phyloP scores from a whole-genome alignment of 2,888 invertebrate genomes.

The Deilephila porcellus region DNA sequence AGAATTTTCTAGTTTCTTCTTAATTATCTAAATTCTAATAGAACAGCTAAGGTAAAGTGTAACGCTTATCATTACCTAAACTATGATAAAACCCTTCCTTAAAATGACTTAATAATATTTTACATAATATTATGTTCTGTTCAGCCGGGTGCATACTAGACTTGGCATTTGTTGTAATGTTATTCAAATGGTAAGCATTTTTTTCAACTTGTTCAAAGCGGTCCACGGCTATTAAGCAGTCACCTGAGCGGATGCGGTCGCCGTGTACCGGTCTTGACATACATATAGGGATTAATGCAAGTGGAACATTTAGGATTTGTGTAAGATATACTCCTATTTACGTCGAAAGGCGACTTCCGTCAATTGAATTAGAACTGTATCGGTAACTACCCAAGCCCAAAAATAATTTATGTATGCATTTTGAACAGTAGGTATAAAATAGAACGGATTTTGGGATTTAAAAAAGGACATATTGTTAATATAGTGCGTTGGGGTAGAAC shows the following conservation, averaged over 20 bases:
- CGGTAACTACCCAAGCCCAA: no score
- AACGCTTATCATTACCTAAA: neutral
- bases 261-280: constrained; percentile 39
- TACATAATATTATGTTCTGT: neutral
- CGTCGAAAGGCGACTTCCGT: neutral
- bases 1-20: neutral
- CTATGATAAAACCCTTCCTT: neutral
- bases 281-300: constrained; percentile 35
- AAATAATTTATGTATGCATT: no score
- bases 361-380: no score
- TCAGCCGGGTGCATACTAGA: constrained; percentile 10
- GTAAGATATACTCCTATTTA: constrained; percentile 1
- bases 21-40: no score
- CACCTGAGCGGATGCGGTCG: constrained; percentile 40
- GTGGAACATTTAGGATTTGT: constrained; percentile 29
- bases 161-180: constrained; percentile 8
- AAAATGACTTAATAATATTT: neutral
- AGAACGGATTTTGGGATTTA: no score
- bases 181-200: constrained; percentile 22
- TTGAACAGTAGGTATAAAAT: no score
- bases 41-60: no score
- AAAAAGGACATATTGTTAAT: no score
- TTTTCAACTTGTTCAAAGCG: constrained; percentile 34
- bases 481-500: no score
- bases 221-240: constrained; percentile 32